Evolutionary conservation across 2,113 vertebrate genomes (phyloP).

Genomic region (Semnopithecus entellus): DNA sequence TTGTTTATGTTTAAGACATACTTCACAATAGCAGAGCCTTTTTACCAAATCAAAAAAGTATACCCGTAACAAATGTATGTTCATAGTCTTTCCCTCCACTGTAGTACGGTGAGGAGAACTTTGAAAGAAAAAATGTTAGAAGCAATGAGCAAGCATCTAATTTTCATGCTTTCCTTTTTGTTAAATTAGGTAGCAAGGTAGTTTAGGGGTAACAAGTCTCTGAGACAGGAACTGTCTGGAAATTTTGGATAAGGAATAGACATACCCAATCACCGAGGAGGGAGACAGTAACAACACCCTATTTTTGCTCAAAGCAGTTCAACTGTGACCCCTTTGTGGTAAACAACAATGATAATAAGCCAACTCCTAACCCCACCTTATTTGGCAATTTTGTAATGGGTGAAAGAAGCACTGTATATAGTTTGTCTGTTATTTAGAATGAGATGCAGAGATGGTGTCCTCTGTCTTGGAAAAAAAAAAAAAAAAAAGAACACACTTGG

Average conservation of each 20-base stretch:
- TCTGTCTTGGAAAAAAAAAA: constrained; percentile 20
- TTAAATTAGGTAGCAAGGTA: neutral
- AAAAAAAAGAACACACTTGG: constrained; percentile 53
- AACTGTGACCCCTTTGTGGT: neutral
- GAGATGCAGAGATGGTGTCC: constrained; percentile 40
- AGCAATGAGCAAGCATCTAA: neutral
- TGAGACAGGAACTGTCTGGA: neutral
- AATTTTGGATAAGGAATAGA: neutral
- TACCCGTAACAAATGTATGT: neutral
- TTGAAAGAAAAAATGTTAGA: neutral
- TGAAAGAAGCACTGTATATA: neutral
- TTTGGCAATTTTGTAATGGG: neutral
- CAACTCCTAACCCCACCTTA: neutral
- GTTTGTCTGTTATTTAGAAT: constrained; percentile 55
- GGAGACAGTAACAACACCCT: neutral
- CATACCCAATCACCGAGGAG: neutral
- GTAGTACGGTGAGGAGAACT: neutral
- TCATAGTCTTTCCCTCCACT: neutral
- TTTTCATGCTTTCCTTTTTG: neutral
- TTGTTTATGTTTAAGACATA: constrained; percentile 24
- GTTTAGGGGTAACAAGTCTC: neutral
- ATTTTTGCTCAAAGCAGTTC: neutral
- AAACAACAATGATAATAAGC: neutral
- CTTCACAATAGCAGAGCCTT: neutral
- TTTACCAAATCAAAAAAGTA: neutral